Evolutionary conservation across 2,888 invertebrate genomes (phyloP).

Genomic region (Amblyteles armatorius): DNA sequence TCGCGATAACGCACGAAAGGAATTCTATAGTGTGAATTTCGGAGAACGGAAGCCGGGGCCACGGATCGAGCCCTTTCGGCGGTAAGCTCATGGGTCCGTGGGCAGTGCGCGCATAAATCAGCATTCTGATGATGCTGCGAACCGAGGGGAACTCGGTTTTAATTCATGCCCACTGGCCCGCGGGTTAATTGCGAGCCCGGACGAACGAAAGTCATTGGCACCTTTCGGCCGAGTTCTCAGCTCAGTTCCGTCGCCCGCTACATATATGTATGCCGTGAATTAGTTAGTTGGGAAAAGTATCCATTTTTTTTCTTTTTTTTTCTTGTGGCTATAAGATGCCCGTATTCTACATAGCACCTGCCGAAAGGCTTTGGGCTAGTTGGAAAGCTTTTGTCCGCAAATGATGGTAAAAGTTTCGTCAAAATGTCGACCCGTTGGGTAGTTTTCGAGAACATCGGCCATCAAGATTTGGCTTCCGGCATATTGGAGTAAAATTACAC

Average conservation of each 20-base stretch:
- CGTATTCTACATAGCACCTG: no score
- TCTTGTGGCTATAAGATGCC: no score
- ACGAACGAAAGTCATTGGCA: slow-evolving; percentile 61
- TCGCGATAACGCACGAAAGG: slow-evolving; percentile 36
- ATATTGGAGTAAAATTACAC: no score
- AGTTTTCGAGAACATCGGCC: no score
- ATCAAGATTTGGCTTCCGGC: no score
- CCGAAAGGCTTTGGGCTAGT: no score
- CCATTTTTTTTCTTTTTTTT: no score
- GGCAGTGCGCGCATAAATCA: slow-evolving; percentile 70
- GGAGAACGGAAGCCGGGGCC: slow-evolving; percentile 55
- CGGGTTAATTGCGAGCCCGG: slow-evolving; percentile 61
- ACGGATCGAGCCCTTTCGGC: slow-evolving; percentile 62
- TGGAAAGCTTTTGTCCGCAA: no score
- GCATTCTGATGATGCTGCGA: slow-evolving; percentile 69
- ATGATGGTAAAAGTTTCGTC: no score
- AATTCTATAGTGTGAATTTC: slow-evolving; percentile 47
- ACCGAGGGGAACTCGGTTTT: slow-evolving; percentile 56
- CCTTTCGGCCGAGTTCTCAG: slow-evolving; percentile 44
- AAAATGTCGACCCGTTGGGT: no score
- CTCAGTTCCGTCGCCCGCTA: background rate
- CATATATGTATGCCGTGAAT: background rate
- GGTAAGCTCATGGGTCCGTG: slow-evolving; percentile 65
- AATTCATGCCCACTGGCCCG: slow-evolving; percentile 60
- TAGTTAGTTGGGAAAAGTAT: no score